Evolutionary conservation across 1,140 invertebrate species (phyloP), one percentile per base, ranked within the genome.

Genomic region (Drosophila arawakana): DNA sequence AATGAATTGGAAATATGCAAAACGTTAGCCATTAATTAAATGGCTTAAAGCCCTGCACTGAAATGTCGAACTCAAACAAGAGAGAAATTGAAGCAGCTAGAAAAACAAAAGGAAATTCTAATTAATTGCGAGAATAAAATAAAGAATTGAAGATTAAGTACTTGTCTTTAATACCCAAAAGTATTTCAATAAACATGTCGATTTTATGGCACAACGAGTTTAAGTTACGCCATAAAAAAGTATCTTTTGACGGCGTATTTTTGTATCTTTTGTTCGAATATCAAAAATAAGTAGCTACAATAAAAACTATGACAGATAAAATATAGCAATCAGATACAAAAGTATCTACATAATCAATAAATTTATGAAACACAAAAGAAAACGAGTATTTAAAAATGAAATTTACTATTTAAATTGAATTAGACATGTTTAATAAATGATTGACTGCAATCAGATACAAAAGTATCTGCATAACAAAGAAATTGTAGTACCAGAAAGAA

Each of bases 11-110:
- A 82, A 77, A 65, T 80, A 81, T 75, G 67, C 73, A 80, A 82
- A 81, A 78, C 70, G 84, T 35, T 62, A 47, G 77, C 74, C 80
- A 88, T 88, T 89, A 89, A 89, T 88, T 88, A 80, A 88, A 73
- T 63, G 44, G 39, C 66, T 80, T 60, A 70, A 76, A 50, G 61
- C 50, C 57, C 60, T 58, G 67, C 50, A 46, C 50, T 43, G 72
- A 69, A 69, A 59, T 60, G 44, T 13, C 35, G 30, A 37, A 9
- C 13, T 47, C 13, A 25, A 65, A 50, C 58, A 66, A 80, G 73
- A 62, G 67, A 68, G 63, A 68, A 78, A 81, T 76, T 82, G 47
- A 85, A 58, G 34, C 46, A 50, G 60, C 55, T 35, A 75, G 60
- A 84, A 44, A 30, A 10, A 39, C 9, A 25, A 55, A 3, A 25